Conservation (phyloP, 2,888 invertebrate genomes). For the Lypha dubia region DNA sequence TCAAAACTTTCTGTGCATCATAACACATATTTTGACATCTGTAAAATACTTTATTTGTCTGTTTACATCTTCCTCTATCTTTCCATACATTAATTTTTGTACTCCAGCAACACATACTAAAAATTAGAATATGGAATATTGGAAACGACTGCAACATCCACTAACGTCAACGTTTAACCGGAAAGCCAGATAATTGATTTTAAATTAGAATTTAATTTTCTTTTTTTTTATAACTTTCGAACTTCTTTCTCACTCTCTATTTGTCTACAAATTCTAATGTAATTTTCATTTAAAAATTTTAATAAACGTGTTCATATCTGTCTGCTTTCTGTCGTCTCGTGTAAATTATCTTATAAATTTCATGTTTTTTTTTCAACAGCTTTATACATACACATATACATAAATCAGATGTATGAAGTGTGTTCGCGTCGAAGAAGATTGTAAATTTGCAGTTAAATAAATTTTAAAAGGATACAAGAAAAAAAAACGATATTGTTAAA, state of each 20-base stretch:
- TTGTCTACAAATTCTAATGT: conserved; percentile 45
- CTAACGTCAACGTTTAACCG: conserved; percentile 17
- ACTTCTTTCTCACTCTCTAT: conserved; percentile 28
- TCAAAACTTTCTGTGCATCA: conserved; percentile 12
- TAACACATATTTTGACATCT: conserved; percentile 34
- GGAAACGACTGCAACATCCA: conserved; percentile 14
- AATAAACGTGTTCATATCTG: conserved; percentile 23
- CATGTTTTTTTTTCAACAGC: background rate
- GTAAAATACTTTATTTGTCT: conserved; percentile 24
- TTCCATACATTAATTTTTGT: background rate
- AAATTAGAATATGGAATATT: background rate
- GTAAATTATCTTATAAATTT: conserved; percentile 38
- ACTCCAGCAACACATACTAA: conserved; percentile 19
- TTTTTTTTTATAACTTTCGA: conserved; percentile 44
- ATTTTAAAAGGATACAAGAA: too few species aligned
- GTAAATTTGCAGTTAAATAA: conserved; percentile 39
- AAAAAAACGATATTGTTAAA: conserved; percentile 50
- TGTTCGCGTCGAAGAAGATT: background rate
- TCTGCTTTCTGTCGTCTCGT: conserved; percentile 51
- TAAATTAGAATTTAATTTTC: conserved; percentile 63
- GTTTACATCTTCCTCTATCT: too few species aligned
- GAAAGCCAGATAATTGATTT: conserved; percentile 59
- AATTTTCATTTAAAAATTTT: conserved; percentile 27
- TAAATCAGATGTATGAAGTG: background rate
- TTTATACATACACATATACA: background rate